phyloP scores from a whole-genome alignment of 2,113 vertebrate genomes.

The Zingel zingel region DNA sequence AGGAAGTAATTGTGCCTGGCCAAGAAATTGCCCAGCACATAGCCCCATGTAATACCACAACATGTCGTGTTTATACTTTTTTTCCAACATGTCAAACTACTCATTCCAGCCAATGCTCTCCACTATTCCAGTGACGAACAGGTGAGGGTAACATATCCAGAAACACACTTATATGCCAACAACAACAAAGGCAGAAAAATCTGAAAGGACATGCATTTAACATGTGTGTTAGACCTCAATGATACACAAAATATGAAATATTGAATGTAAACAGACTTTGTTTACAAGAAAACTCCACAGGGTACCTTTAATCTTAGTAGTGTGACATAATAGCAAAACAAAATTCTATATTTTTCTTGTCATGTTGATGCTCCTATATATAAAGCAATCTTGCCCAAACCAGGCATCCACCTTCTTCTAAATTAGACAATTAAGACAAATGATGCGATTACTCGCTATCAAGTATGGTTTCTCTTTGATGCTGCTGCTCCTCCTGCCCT shows the following conservation, averaged over 20 bases:
- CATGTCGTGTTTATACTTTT: background rate
- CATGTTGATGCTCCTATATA: background rate
- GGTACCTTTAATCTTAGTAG: background rate
- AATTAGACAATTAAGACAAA: constrained; percentile 37
- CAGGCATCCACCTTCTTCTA: constrained; percentile 4
- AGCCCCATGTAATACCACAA: background rate
- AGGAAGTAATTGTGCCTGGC: background rate
- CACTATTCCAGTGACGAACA: background rate
- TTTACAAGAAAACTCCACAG: background rate
- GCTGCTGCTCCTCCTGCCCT: constrained; percentile 12
- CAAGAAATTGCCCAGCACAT: background rate
- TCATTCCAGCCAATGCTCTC: background rate
- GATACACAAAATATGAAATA: background rate
- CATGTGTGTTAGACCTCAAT: background rate
- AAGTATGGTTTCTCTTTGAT: constrained; percentile 24
- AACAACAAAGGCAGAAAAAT: background rate
- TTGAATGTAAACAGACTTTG: background rate
- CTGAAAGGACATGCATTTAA: no score
- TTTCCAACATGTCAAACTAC: background rate
- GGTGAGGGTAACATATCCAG: background rate
- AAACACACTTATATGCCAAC: background rate
- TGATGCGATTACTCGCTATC: constrained; percentile 26
- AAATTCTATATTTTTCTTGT: background rate
- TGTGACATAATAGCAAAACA: background rate
- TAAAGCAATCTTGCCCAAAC: background rate